Evolutionary conservation across 2,113 vertebrate species (phyloP).

Genomic region (Oceanites oceanicus): DNA sequence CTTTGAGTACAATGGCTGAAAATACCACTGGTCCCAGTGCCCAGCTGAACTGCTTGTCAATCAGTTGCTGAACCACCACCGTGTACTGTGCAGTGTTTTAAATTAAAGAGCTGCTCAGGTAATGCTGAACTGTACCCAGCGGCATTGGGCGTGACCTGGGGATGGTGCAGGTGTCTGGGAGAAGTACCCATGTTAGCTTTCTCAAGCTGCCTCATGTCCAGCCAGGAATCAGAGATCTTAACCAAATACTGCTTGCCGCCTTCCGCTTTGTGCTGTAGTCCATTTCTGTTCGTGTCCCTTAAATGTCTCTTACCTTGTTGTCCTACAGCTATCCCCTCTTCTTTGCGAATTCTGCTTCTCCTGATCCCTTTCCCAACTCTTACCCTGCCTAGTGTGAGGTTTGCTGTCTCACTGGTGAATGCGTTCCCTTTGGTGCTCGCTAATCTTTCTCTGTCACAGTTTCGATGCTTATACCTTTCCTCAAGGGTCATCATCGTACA

Average conservation of each 20-base stretch:
- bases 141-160: not conserved
- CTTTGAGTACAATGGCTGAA: not conserved
- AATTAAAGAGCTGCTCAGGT: not conserved
- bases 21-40: not conserved
- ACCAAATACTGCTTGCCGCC: not conserved
- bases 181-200: not conserved
- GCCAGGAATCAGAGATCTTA: not conserved
- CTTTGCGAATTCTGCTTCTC: not conserved
- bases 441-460: not conserved
- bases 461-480: not conserved
- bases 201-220: not conserved
- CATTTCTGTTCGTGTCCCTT: not conserved
- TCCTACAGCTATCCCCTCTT: not conserved
- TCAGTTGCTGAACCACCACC: not conserved
- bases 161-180: not conserved
- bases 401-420: not conserved
- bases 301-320: not conserved
- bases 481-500: fast-evolving
- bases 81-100: not conserved
- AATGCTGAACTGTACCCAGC: not conserved
- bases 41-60: not conserved
- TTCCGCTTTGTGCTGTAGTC: not conserved
- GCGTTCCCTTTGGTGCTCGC: not conserved
- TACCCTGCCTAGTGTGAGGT: not conserved
- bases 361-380: not conserved